Base-by-base conservation (phyloP, 2,888 invertebrate genomes). In the Callinectes sapidus region DNA sequence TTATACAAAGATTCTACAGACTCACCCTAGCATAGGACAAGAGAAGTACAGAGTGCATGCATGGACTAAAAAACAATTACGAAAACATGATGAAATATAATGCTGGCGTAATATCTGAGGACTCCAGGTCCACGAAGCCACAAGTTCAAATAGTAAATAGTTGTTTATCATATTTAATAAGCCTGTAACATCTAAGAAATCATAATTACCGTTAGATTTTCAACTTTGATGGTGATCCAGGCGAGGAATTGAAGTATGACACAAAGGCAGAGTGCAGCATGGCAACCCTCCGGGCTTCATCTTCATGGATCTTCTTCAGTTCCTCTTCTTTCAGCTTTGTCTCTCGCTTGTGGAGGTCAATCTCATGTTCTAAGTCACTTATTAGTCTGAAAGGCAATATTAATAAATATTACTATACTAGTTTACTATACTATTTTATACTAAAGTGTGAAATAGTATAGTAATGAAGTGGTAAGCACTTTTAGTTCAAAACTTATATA, bases 261-360 rank as follows among this genome's bases (percentile, higher is more conserved):
- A 93, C 32, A 48, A 93, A 93, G 14, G 93, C 93, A 5, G 93
- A 91, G 89, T 93, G 93, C 14, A 93, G 85, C 91, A 93, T 88
- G 28, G 89, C 86, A 5, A 89, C 86, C 71, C 93, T 89, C 18
- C 89, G 89, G 32, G 66, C 89, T 55, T 93, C 93, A 89, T 93
- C 93, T 39, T 93, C 93, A 18, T 48, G 71, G 28, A 89, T 10
- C n/a, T 85, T 93, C 86, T 48, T 48, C 39, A 91, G 16, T 48
- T 93, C 91, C 3, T 91, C 93, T 28, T 93, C 89, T 66, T 85
- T 91, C 35, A 39, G 10, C 39, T 86, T 90, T n/a, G 55, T 85
- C 10, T 93, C 89, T 61, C 71, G 85, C 23, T 89, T 91, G 8
- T 39, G 55, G 3, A n/a, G 32, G 8, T 81, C 88, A 48, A n/a